A percentile compares a stretch with the other conserved stretches of the same genome.
These are phyloP conservation scores for Toxotes jaculatrix DNA, from an alignment of 2,113 vertebrate species.

Conservation along the genomic window DNA sequence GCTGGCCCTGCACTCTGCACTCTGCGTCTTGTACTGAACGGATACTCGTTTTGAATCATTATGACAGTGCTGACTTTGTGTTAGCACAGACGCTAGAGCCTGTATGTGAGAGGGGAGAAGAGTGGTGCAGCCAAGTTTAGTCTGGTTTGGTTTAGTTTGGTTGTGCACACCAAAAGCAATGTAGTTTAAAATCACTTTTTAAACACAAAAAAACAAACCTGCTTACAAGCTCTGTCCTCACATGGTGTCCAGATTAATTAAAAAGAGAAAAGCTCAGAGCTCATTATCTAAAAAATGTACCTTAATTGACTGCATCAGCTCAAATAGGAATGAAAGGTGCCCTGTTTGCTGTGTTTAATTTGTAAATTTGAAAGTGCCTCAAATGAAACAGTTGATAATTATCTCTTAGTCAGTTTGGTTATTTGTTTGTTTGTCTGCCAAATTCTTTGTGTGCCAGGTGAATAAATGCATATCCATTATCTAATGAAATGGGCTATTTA, in stretches of 20 bases:
- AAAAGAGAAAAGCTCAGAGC: conserved; percentile 4
- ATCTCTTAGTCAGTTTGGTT: conserved; percentile 42
- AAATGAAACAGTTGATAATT: conserved; percentile 71
- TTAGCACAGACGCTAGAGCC: conserved; percentile 15
- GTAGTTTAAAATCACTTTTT: conserved; percentile 23
- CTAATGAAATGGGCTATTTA: conserved; percentile 48
- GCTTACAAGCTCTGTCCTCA: neutral
- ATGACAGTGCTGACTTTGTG: conserved; percentile 47
- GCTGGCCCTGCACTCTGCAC: conserved; percentile 60
- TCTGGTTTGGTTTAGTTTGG: neutral
- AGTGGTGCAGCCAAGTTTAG: neutral
- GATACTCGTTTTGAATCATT: conserved; percentile 43
- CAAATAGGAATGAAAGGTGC: conserved; percentile 34
- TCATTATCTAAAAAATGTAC: conserved; percentile 46
- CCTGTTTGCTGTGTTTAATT: conserved; percentile 50
- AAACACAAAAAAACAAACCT: neutral
- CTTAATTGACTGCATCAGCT: conserved; percentile 52
- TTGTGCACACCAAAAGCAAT: conserved; percentile 10
- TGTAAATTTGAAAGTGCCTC: conserved; percentile 55
- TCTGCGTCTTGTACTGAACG: conserved; percentile 31
- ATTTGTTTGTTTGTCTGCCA: conserved; percentile 68
- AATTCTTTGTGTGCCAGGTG: conserved; percentile 50
- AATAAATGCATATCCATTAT: conserved; percentile 62
- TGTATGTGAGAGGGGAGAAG: neutral
- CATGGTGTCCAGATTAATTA: conserved; percentile 13